Conservation (phyloP, 2,113 vertebrate species). For the Mesembrinibis cayennensis region DNA sequence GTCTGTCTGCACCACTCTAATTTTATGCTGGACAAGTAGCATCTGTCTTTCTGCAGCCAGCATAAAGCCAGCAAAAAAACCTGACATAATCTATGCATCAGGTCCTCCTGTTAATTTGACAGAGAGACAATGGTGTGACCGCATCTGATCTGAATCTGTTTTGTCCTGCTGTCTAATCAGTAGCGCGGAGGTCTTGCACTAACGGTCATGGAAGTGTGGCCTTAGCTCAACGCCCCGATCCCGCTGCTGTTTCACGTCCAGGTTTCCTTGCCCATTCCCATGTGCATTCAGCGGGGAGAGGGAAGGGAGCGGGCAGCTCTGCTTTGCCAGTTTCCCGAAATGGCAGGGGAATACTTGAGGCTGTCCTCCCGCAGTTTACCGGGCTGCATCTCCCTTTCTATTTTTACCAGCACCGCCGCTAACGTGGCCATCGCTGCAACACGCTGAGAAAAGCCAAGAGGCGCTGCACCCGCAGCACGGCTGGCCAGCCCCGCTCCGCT, state of each 20-base stretch:
- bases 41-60: constrained; percentile 20
- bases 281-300: accelerated
- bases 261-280: background rate
- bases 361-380: background rate
- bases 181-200: background rate
- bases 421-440: background rate
- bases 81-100: background rate
- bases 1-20: background rate
- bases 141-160: background rate
- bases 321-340: background rate
- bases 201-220: background rate
- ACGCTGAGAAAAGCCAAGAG: background rate
- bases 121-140: background rate
- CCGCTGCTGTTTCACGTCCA: background rate
- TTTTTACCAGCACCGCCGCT: background rate
- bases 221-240: background rate
- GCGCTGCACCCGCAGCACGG: background rate
- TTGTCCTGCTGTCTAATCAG: background rate
- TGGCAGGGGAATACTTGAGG: background rate
- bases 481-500: background rate
- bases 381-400: background rate
- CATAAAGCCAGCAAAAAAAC: background rate
- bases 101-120: background rate
- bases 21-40: constrained; percentile 14
- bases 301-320: background rate